A percentile compares a stretch with the other conserved stretches of the same genome.
These are phyloP conservation scores for Styela plicata DNA, from an alignment of 23 tunicate genomes.

Conservation along the genomic window DNA sequence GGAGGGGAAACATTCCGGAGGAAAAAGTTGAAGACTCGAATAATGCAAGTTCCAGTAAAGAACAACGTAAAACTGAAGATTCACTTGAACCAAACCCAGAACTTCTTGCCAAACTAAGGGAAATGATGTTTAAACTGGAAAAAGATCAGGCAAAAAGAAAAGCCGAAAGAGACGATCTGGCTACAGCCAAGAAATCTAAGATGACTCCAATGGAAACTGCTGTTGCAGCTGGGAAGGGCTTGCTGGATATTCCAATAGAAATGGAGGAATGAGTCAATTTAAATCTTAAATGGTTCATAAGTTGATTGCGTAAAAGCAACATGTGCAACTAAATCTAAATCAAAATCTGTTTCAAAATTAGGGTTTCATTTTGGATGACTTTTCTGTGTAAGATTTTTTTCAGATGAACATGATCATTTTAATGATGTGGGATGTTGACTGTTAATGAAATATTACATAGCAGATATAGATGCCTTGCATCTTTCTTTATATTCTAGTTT, in stretches of 20 bases:
- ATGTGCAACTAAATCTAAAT: no score
- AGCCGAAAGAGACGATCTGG: slow-evolving; percentile 1
- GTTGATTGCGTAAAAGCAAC: no score
- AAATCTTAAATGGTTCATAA: no score
- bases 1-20: slow-evolving; percentile 8
- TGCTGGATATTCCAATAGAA: background rate
- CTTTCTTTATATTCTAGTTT: no score
- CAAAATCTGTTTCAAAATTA: no score
- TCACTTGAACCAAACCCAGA: slow-evolving; percentile 65
- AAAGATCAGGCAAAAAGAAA: slow-evolving; percentile 17
- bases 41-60: background rate
- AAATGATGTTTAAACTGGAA: slow-evolving; percentile 62
- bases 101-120: slow-evolving; percentile 53
- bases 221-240: slow-evolving; percentile 21
- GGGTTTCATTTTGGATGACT: no score
- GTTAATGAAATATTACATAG: no score
- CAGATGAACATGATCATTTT: no score
- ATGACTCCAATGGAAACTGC: slow-evolving; percentile 29
- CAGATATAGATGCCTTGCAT: no score
- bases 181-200: background rate
- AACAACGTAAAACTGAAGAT: background rate
- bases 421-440: no score
- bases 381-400: no score
- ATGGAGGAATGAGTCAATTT: no score
- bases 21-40: background rate